Evolutionary conservation across 2,113 vertebrate genomes (phyloP).

Genomic region (Petrocephalus zakoni): DNA sequence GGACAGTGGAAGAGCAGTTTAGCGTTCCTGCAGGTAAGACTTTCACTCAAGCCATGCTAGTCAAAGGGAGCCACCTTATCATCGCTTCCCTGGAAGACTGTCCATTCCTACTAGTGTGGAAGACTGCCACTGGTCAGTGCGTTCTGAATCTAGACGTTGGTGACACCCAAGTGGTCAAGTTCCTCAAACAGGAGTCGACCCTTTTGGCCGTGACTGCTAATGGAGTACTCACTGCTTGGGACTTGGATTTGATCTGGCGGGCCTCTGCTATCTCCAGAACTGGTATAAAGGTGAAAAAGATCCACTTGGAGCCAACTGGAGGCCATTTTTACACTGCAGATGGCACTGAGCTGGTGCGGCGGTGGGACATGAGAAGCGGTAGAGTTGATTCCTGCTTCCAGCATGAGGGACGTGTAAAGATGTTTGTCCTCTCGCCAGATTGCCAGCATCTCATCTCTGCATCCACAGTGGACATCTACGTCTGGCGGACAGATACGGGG

Average conservation of each 20-base stretch:
- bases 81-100: slow-evolving; percentile 55
- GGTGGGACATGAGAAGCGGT: slow-evolving; percentile 49
- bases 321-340: slow-evolving; percentile 59
- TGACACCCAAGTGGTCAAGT: slow-evolving; percentile 22
- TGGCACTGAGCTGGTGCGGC: slow-evolving; percentile 57
- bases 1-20: slow-evolving; percentile 53
- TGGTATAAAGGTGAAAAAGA: slow-evolving; percentile 35
- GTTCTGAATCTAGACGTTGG: slow-evolving; percentile 54
- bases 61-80: slow-evolving; percentile 50
- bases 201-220: slow-evolving; percentile 45
- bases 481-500: slow-evolving; percentile 59
- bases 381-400: slow-evolving; percentile 44
- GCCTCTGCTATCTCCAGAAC: slow-evolving; percentile 53
- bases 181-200: slow-evolving; percentile 48
- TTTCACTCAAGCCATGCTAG: slow-evolving; percentile 55
- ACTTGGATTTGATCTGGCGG: slow-evolving; percentile 49
- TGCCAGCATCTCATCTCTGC: slow-evolving; percentile 52
- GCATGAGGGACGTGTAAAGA: slow-evolving; percentile 53
- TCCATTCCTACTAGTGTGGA: slow-evolving; percentile 58
- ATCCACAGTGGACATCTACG: slow-evolving; percentile 54
- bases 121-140: slow-evolving; percentile 57
- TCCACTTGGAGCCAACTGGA: slow-evolving; percentile 45
- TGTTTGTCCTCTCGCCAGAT: slow-evolving; percentile 49
- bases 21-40: slow-evolving; percentile 43
- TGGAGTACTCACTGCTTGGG: slow-evolving; percentile 56